phyloP scores from a whole-genome alignment of 2,888 invertebrate species.

The Aromia moschata region DNA sequence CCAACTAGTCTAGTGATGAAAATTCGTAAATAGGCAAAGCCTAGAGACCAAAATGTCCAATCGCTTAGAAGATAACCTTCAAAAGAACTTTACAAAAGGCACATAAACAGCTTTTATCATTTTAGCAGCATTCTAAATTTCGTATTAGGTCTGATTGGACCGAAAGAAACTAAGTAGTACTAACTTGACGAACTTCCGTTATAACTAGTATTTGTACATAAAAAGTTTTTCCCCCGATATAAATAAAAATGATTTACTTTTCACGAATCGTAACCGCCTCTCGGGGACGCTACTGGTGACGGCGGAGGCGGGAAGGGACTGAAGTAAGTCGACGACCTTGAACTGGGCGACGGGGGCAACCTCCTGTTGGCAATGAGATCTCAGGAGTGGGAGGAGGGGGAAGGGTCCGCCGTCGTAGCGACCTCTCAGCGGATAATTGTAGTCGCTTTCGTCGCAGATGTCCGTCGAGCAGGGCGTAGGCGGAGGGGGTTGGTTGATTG shows the following conservation, averaged over 20 bases:
- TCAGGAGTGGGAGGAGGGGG: slow-evolving; percentile 80
- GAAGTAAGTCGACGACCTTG: slow-evolving; percentile 80
- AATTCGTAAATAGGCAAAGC: no score
- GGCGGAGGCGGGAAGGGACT: slow-evolving; percentile 87
- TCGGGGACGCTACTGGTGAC: slow-evolving; percentile 76
- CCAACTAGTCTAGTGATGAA: no score
- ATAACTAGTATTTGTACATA: no score
- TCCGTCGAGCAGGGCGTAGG: slow-evolving; percentile 96
- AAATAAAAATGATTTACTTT: neutral
- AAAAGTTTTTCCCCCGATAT: no score
- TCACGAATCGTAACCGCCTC: slow-evolving; percentile 63
- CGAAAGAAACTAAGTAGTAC: no score
- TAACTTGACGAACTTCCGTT: no score
- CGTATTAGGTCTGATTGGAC: no score
- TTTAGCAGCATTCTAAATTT: no score
- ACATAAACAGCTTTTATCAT: no score
- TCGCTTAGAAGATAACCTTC: no score
- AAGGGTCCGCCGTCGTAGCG: slow-evolving; percentile 75
- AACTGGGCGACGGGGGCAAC: slow-evolving; percentile 75
- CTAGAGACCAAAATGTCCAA: no score
- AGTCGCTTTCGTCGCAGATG: slow-evolving; percentile 90
- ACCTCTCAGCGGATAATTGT: slow-evolving; percentile 71
- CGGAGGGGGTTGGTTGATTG: slow-evolving; percentile 87
- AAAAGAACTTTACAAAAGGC: no score
- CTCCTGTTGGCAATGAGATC: slow-evolving; percentile 80